phyloP scores from a whole-genome alignment of 2,888 invertebrate species.

The Neria commutata region DNA sequence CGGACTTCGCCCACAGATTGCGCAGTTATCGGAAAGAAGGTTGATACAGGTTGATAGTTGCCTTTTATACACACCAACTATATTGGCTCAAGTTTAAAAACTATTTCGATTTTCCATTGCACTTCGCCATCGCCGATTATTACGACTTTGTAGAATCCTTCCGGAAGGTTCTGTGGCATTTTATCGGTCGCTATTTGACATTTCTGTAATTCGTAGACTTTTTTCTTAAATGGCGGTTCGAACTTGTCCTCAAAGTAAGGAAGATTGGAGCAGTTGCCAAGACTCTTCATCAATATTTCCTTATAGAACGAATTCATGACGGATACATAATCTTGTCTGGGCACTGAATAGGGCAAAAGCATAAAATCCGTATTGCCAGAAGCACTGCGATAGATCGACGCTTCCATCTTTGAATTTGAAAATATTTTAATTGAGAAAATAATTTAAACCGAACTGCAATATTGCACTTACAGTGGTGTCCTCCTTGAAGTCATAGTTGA shows the following conservation, averaged over 20 bases:
- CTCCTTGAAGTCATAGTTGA: constrained; percentile 4
- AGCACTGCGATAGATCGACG: constrained; percentile 30
- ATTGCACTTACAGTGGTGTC: constrained; percentile 13
- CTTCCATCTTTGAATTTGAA: constrained; percentile 19
- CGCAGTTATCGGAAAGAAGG: too few relatives aligned
- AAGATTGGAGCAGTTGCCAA: constrained; percentile 31
- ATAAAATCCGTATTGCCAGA: constrained; percentile 27
- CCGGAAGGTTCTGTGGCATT: constrained; percentile 32
- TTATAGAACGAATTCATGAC: constrained; percentile 28
- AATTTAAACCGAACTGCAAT: neutral
- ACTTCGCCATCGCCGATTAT: constrained; percentile 29
- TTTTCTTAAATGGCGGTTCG: constrained; percentile 26
- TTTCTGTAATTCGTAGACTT: constrained; percentile 12
- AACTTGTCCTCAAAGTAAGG: constrained; percentile 27
- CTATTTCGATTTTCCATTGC: too few relatives aligned
- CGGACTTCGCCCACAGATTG: too few relatives aligned
- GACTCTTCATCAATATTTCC: constrained; percentile 24
- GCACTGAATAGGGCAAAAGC: constrained; percentile 26
- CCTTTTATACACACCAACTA: too few relatives aligned
- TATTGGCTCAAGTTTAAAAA: too few relatives aligned
- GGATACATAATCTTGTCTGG: neutral
- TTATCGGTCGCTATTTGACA: constrained; percentile 29
- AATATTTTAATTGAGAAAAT: too few relatives aligned
- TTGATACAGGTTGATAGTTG: too few relatives aligned
- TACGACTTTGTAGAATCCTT: constrained; percentile 29